Evolutionary conservation across 2,888 invertebrate genomes (phyloP).

Genomic region (Acrobasis consociella): DNA sequence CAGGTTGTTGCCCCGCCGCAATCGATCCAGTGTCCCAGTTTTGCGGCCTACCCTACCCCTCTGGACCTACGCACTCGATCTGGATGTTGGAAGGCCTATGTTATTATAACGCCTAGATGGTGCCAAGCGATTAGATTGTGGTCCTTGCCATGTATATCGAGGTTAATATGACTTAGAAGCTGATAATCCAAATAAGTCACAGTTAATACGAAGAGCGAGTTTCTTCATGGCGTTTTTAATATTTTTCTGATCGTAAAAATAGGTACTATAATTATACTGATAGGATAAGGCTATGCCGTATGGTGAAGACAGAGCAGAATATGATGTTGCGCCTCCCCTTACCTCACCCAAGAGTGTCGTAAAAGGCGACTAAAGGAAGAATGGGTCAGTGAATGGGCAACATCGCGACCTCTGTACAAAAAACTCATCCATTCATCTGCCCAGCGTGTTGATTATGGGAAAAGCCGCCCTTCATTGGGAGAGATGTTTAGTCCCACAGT

Average conservation of each 20-base stretch:
- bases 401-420: too few relatives aligned
- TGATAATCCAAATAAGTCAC: background rate
- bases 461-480: too few relatives aligned
- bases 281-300: background rate
- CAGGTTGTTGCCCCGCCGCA: constrained; percentile 44
- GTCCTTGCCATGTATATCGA: background rate
- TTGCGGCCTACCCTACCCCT: constrained; percentile 34
- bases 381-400: too few relatives aligned
- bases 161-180: background rate
- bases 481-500: too few relatives aligned
- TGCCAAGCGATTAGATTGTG: constrained; percentile 1
- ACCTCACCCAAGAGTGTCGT: too few relatives aligned
- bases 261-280: background rate
- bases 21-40: constrained; percentile 64
- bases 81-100: background rate
- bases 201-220: background rate
- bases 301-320: too few relatives aligned
- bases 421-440: too few relatives aligned
- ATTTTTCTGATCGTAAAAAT: background rate
- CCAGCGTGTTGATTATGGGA: too few relatives aligned
- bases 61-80: constrained; percentile 35
- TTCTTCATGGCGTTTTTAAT: background rate
- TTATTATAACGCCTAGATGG: constrained; percentile 27
- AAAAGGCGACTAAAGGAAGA: too few relatives aligned
- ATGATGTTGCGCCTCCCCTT: too few relatives aligned